Base-by-base conservation (phyloP, 2,888 invertebrate species). In the Himalopsyche japonica region DNA sequence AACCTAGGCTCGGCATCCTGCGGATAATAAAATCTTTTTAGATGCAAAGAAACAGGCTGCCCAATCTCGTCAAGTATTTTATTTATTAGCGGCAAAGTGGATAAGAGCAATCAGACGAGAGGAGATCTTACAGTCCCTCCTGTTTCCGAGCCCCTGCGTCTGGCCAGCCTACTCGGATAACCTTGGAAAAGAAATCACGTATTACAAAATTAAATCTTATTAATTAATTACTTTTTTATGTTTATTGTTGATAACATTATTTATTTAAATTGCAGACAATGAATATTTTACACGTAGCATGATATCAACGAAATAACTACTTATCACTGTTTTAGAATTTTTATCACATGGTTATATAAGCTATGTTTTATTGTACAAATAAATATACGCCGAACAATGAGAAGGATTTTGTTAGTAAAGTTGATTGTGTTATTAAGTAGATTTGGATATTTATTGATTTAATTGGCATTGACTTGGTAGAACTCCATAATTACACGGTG, bases 11-110 rank as follows among this genome's bases (percentile, higher is more conserved):
- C 57, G 57, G 57, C 57, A 57, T 57, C 57, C 20, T 57, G 20
- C 20, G 57, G 57, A 57, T 57, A 57, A 57, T 57, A 57, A 57
- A 57, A 57, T 57, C 57, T 57, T 57, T 57, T 57, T 57, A 57
- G 57, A 57, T 57, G 57, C 57, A 57, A 57, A 49, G 70, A 76
- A 64, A 24, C 76, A 43, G 57, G 43, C 80, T 76, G 83, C 76
- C 80, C 48, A 80, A 76, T 77, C 82, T 37, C 34, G 80, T 80
- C 80, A 82, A 82, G 80, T 82, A 82, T 85, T 85, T 85, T 85
- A 83, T 85, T 85, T 85, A 85, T 85, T 81, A 83, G 85, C 81
- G 83, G 85, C 77, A 83, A 85, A 85, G 85, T 83, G 85, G 79
- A 81, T 81, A 83, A 85, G 79, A 32, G 82, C 82, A 83, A 82